Evolutionary conservation across 2,797 vertebrate species (phyloP), one percentile per base, ranked within the genome.

Genomic region (Kryptolebias ocellatus): DNA sequence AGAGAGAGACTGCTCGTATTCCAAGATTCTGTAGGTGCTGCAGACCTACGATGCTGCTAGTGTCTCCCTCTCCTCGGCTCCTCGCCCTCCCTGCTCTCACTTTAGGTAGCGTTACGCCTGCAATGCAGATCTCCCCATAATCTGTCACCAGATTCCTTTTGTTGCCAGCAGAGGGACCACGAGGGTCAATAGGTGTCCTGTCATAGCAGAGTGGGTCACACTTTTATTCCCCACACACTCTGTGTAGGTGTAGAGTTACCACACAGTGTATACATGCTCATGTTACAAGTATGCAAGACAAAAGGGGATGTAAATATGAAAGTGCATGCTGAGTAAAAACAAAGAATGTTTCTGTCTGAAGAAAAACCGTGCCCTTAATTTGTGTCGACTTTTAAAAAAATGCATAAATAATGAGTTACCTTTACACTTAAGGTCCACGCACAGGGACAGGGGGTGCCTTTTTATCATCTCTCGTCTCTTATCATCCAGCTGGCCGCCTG

Each of bases 401-500:
- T 31, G 14, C 11, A 31, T 24, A 8, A 0, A 18, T 16, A 54
- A 7, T 24, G 52, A 10, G 27, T 53, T 85, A 98, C 98, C 98
- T 95, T 98, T 99, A 90, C 97, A 98, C 70, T 94, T 96, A 12
- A 99, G 91, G 78, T 97, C 95, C 0, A 99, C 60, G 39, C 94
- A 94, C 67, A 99, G 95, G 0, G 95, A 98, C 56, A 99, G 88
- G 0, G 98, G 98, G 79, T 99, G 98, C 0, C 93, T 91, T 84
- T 96, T 98, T 47, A 99, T 91, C 97, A 99, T 98, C 88, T 98
- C 97, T 57, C 96, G 95, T 64, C 98, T 95, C 77, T 98, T 99
- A 79, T 99, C 98, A 0, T 99, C 98, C 87, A 98, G 87, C 86
- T 99, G 97, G 74, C 96, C 95, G 0, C 97, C 96, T 14, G 97